Evolutionary conservation across 2,113 vertebrate species (phyloP), one percentile per base, ranked within the genome.

Genomic region (Pelvicachromis taeniatus): DNA sequence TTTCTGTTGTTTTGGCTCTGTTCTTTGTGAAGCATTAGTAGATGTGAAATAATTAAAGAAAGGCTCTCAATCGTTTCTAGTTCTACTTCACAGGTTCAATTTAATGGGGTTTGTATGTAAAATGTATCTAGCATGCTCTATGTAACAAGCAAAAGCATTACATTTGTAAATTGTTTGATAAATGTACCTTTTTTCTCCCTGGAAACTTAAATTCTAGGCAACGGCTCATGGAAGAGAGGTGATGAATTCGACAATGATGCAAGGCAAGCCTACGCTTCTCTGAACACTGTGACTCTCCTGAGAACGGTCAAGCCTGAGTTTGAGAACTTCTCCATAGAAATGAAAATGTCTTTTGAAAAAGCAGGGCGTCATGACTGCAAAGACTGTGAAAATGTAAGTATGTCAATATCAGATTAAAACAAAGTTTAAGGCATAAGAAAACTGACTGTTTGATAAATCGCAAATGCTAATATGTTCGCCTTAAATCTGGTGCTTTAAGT

Each of bases 211-310:
- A 55, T 70, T 90, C 2, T 7, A 99, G 99, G 99, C 77, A 97
- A 99, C 87, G 98, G 99, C 16, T 99, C 97, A 0, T 99, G 99
- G 99, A 97, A 91, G 95, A 96, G 98, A 96, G 97, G 97, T 87
- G 98, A 99, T 94, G 96, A 97, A 90, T 92, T 97, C 12, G 98
- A 99, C 91, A 93, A 93, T 38, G 98, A 98, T 78, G 99, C 98
- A 1, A 97, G 97, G 89, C 97, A 97, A 84, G 98, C 99, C 0
- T 99, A 97, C 85, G 96, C 96, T 1, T 97, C 96, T 81, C 97
- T 99, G 78, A 98, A 98, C 87, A 99, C 97, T 0, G 77, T 99
- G 86, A 99, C 99, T 3, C 95, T 99, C 85, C 97, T 99, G 92
- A 97, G 97, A 95, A 97, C 98, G 0, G 95, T 98, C 92, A 99